Conservation (phyloP, 2,888 invertebrate species). For the Meteorus colon region DNA sequence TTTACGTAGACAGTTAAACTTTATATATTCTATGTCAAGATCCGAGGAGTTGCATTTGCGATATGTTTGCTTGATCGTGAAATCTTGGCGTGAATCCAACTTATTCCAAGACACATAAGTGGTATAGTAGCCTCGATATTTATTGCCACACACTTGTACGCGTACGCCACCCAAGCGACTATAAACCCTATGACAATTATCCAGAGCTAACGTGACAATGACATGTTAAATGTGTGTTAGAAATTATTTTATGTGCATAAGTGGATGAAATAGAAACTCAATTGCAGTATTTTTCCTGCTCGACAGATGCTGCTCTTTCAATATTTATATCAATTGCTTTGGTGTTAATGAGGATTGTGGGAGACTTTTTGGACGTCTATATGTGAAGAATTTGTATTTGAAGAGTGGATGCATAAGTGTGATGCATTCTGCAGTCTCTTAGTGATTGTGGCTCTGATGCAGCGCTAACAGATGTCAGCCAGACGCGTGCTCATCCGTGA, state of each 20-base stretch:
- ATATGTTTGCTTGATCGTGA: constrained; percentile 50
- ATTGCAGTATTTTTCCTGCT: too few relatives aligned
- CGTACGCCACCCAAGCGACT: constrained; percentile 28
- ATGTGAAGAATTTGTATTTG: background rate
- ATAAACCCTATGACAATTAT: background rate
- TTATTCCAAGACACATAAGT: constrained; percentile 53
- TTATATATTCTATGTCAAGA: constrained; percentile 15
- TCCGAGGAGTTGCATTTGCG: constrained; percentile 18
- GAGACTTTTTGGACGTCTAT: background rate
- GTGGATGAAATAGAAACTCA: too few relatives aligned
- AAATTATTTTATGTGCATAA: background rate
- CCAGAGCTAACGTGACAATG: constrained; percentile 24
- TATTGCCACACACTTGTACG: constrained; percentile 49
- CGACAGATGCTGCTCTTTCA: too few relatives aligned
- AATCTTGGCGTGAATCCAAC: constrained; percentile 52
- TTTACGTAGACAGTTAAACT: constrained; percentile 14
- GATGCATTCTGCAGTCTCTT: background rate
- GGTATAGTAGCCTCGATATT: constrained; percentile 50
- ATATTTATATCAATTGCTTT: too few relatives aligned
- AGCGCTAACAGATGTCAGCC: constrained; percentile 37
- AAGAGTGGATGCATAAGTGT: background rate
- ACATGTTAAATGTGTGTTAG: background rate
- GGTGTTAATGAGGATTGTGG: background rate
- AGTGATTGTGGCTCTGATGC: constrained; percentile 24
- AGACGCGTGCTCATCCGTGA: constrained; percentile 30